Conservation (phyloP, 2,797 vertebrate species). For the Poeciliopsis presidionis region DNA sequence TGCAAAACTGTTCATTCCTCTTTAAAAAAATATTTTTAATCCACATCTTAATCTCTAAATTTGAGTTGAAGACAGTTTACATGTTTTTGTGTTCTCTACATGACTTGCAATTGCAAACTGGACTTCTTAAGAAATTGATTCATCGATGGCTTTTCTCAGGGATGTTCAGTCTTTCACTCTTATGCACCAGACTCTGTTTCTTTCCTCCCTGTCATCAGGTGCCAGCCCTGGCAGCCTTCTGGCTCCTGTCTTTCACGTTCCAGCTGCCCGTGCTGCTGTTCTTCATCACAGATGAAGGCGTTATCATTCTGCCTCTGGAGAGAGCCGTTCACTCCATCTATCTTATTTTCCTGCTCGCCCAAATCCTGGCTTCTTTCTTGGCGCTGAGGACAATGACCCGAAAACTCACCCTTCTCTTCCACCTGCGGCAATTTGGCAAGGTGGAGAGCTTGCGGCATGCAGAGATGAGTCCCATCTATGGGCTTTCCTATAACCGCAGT, state of each 20-base stretch:
- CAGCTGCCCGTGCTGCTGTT: slow-evolving; percentile 90
- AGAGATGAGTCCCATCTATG: slow-evolving; percentile 59
- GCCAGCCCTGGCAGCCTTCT: slow-evolving; percentile 87
- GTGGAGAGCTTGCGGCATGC: slow-evolving; percentile 45
- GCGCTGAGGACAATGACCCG: slow-evolving; percentile 82
- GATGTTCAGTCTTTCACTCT: slow-evolving; percentile 37
- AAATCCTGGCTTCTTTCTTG: slow-evolving; percentile 80
- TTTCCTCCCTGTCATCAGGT: slow-evolving; percentile 76
- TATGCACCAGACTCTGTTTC: not conserved
- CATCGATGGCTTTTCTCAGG: not conserved
- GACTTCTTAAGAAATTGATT: not conserved
- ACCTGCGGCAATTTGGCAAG: slow-evolving; percentile 78
- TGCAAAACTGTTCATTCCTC: not conserved
- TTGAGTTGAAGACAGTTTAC: not conserved
- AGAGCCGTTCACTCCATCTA: slow-evolving; percentile 79
- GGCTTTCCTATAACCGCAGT: slow-evolving; percentile 58
- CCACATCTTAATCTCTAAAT: not conserved
- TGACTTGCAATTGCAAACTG: not conserved
- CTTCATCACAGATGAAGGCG: slow-evolving; percentile 82
- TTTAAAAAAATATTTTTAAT: not conserved
- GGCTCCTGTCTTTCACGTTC: slow-evolving; percentile 86
- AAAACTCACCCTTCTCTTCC: slow-evolving; percentile 83
- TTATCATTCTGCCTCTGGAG: slow-evolving; percentile 84
- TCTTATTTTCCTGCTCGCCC: slow-evolving; percentile 78
- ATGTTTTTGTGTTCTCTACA: not conserved